phyloP scores from a whole-genome alignment of 2,888 invertebrate genomes.

The Dermolepida albohirtum region DNA sequence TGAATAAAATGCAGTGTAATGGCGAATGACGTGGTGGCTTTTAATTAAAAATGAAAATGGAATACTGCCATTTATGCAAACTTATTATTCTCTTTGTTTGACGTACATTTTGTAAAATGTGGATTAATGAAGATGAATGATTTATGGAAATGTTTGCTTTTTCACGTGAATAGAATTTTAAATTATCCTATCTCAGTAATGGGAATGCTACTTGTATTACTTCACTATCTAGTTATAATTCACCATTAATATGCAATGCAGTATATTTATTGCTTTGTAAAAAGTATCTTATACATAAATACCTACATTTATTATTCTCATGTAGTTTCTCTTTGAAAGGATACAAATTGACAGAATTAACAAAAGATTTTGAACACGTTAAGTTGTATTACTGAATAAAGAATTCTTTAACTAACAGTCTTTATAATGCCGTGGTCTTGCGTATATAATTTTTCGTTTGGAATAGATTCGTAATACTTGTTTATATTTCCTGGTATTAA shows the following conservation, averaged over 20 bases:
- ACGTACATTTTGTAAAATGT: constrained; percentile 18
- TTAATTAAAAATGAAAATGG: constrained; percentile 32
- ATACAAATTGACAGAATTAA: too few relatives aligned
- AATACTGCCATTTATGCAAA: constrained; percentile 8
- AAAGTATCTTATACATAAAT: not conserved
- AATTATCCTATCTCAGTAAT: constrained; percentile 21
- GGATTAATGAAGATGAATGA: constrained; percentile 37
- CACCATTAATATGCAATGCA: constrained; percentile 9
- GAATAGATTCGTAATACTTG: too few relatives aligned
- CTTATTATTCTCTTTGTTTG: constrained; percentile 23
- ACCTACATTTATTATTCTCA: too few relatives aligned
- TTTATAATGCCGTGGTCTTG: too few relatives aligned
- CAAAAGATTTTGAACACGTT: too few relatives aligned
- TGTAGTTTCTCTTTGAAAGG: too few relatives aligned
- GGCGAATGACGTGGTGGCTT: not conserved
- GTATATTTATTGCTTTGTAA: not conserved
- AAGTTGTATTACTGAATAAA: too few relatives aligned
- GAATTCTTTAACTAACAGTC: too few relatives aligned
- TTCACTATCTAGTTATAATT: constrained; percentile 3
- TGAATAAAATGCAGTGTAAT: constrained; percentile 3
- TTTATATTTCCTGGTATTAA: too few relatives aligned
- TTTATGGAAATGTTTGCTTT: constrained; percentile 38
- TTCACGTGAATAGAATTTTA: constrained; percentile 38
- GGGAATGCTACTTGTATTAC: constrained; percentile 12
- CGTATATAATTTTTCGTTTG: too few relatives aligned